A percentile compares a stretch with the other conserved stretches of the same genome.
phyloP scores from a whole-genome alignment of 2,888 invertebrate genomes.

The Therioaphis trifolii region DNA sequence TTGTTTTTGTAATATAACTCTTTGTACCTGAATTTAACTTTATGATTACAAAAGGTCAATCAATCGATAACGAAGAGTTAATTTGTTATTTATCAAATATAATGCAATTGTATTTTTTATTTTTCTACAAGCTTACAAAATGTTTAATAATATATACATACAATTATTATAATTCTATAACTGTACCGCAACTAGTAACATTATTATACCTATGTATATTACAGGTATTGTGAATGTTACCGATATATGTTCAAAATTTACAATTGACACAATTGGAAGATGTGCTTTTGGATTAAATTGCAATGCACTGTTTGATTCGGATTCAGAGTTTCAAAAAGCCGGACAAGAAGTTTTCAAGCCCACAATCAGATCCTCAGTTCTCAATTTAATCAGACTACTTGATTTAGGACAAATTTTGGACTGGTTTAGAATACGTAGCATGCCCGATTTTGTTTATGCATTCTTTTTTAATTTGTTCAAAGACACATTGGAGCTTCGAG shows the following conservation, averaged over 20 bases:
- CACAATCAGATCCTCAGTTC: slow-evolving; percentile 67
- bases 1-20: too few species aligned
- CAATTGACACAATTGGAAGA: slow-evolving; percentile 71
- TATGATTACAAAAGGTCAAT: too few species aligned
- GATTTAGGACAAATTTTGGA: slow-evolving; percentile 64
- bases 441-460: slow-evolving; percentile 65
- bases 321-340: slow-evolving; percentile 69
- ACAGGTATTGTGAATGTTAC: slow-evolving; percentile 68
- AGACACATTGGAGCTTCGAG: slow-evolving; percentile 70
- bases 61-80: not conserved
- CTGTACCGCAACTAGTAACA: too few species aligned
- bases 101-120: not conserved
- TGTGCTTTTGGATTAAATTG: slow-evolving; percentile 71
- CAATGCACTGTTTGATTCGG: slow-evolving; percentile 68
- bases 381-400: slow-evolving; percentile 62
- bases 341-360: slow-evolving; percentile 68
- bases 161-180: too few species aligned
- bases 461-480: slow-evolving; percentile 67
- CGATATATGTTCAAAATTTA: slow-evolving; percentile 69
- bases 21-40: too few species aligned
- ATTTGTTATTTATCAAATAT: not conserved
- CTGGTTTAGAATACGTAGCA: slow-evolving; percentile 64
- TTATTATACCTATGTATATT: too few species aligned
- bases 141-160: not conserved
- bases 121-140: not conserved